Base-by-base conservation (phyloP, 1,140 invertebrate genomes). In the Danaus melanippus region DNA sequence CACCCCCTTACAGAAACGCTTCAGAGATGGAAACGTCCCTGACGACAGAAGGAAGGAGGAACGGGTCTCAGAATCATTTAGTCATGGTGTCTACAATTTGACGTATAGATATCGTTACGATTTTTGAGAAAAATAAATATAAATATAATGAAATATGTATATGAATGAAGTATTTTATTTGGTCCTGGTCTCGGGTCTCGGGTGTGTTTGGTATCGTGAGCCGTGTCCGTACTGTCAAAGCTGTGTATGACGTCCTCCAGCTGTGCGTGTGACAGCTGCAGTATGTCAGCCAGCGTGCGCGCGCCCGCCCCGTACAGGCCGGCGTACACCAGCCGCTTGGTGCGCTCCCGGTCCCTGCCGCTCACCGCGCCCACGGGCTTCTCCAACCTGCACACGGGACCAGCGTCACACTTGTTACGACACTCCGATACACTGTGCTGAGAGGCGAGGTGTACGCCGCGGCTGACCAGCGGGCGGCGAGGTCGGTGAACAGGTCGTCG, bases 241-340 rank as follows among this genome's bases (percentile, higher is more conserved):
- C 73, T 76, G 50, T 66, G 47, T 39, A 64, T n/a, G 12, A 83
- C 54, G 32, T 56, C 12, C 6, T 69, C 62, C n/a, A 76, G 87
- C 55, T 87, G 77, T 7, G 79, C 73, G 53, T 85, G 68, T 51
- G 61, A 64, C 12, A 88, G 72, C 54, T 80, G 71, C n/a, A 91
- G 77, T 50, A 90, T 88, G 21, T 90, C 88, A 58, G 85, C 76
- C 9, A 91, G 79, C 60, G 81, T 89, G 40, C 88, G 70, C 12
- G 74, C 58, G 68, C 90, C 90, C 10, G 88, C 90, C 56, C 90
- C 90, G 81, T 91, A 91, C 83, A 91, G 82, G 12, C 89, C 84
- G 42, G 89, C 89, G 74, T 91, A 91, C 50, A 91, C 88, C 9
- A 91, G 69, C 50, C 88, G 85, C 70, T 91, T 91, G 9, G 89